These are phyloP conservation scores for Himalopsyche kuldschensis DNA, from an alignment of 2,888 invertebrate species.

Conservation along the genomic window DNA sequence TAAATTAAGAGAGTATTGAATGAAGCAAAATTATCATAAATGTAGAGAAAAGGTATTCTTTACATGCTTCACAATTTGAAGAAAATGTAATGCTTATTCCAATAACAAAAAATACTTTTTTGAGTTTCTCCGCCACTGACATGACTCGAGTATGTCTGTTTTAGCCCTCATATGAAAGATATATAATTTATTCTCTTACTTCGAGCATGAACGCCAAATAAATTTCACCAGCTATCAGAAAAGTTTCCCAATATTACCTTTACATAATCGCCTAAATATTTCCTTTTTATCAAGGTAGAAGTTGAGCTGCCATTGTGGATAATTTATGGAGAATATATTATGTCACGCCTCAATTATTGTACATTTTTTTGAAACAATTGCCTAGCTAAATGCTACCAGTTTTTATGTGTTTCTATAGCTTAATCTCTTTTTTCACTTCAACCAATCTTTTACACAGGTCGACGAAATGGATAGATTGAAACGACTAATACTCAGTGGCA, in stretches of 20 bases:
- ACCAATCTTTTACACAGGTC: constrained; percentile 47
- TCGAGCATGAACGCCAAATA: neutral
- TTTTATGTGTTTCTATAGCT: too few species aligned
- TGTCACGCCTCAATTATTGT: too few species aligned
- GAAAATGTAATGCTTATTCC: neutral
- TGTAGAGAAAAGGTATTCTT: too few species aligned
- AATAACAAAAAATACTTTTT: too few species aligned
- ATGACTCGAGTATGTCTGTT: neutral
- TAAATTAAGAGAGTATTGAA: too few species aligned
- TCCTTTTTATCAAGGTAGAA: neutral
- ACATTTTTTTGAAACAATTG: too few species aligned
- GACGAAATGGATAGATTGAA: constrained; percentile 71
- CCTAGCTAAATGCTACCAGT: too few species aligned
- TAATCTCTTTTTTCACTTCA: too few species aligned
- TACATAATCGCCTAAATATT: neutral
- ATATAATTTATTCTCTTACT: neutral
- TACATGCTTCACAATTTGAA: neutral
- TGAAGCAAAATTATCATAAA: too few species aligned
- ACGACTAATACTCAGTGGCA: constrained; percentile 67
- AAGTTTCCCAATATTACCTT: neutral
- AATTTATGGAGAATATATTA: neutral
- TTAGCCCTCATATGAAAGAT: neutral
- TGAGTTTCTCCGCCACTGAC: neutral
- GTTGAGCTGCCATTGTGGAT: neutral
- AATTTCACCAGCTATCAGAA: neutral